Evolutionary conservation across 2,797 vertebrate species (phyloP).

Genomic region (Enteromius afrohamiltoni): DNA sequence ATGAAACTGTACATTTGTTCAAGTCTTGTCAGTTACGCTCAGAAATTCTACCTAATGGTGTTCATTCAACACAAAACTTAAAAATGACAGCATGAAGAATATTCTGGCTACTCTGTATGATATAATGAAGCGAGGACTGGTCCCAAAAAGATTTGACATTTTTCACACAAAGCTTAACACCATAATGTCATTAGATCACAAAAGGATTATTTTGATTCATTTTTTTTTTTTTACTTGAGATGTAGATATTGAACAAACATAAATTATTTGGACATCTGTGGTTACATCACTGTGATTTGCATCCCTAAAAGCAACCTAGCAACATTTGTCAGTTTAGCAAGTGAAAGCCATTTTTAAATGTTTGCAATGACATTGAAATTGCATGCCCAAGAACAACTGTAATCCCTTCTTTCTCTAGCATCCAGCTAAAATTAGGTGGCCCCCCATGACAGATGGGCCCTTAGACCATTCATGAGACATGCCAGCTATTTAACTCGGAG

Average conservation of each 20-base stretch:
- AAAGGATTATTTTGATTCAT: not conserved
- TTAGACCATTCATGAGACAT: not conserved
- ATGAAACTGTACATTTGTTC: slow-evolving; percentile 4
- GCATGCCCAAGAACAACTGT: not conserved
- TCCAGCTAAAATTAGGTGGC: not conserved
- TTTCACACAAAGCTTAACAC: no score
- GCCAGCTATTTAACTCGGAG: not conserved
- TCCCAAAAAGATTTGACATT: no score
- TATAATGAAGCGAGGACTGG: not conserved
- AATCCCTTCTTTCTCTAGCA: not conserved
- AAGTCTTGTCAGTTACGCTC: not conserved
- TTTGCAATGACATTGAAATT: not conserved
- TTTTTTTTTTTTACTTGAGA: no score
- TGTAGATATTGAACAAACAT: no score
- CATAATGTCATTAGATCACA: no score
- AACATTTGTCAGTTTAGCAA: not conserved
- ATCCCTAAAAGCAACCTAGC: not conserved
- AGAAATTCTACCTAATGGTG: not conserved
- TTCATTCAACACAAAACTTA: not conserved
- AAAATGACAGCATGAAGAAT: not conserved
- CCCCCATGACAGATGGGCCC: not conserved
- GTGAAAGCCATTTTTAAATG: not conserved
- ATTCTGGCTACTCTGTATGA: not conserved
- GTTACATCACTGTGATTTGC: not conserved
- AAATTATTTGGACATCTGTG: not conserved